Percentiles rank a stretch among this genome's conserved stretches.
These are phyloP conservation scores for Leucophenga varia DNA, from an alignment of 1,140 invertebrate genomes.

Conservation along the genomic window DNA sequence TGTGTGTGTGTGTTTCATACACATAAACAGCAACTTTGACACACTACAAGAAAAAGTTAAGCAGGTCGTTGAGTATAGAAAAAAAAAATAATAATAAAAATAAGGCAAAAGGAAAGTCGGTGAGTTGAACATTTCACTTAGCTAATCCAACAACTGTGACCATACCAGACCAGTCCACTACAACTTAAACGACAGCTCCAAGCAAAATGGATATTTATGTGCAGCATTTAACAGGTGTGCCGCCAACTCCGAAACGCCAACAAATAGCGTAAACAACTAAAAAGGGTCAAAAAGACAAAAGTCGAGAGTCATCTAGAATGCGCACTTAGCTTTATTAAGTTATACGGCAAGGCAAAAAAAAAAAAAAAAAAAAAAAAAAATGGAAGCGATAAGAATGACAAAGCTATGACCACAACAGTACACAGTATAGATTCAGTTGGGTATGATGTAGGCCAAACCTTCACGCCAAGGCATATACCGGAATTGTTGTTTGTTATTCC, in stretches of 20 bases:
- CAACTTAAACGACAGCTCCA: neutral
- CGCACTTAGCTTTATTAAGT: constrained; percentile 27
- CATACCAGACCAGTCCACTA: no score
- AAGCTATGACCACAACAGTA: no score
- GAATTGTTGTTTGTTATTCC: constrained; percentile 47
- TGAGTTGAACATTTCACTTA: constrained; percentile 6
- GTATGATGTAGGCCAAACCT: neutral
- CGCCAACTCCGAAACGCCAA: no score
- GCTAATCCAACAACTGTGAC: constrained; percentile 14
- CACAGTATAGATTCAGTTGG: no score
- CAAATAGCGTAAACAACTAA: constrained; percentile 5
- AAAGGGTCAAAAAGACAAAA: constrained; percentile 8
- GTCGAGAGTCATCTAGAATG: constrained; percentile 7
- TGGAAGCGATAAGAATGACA: no score
- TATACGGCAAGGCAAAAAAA: constrained; percentile 1
- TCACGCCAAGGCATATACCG: constrained; percentile 2
- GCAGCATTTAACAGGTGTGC: constrained; percentile 30
- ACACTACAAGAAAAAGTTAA: no score
- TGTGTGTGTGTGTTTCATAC: no score
- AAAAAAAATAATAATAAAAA: no score
- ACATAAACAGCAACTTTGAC: no score
- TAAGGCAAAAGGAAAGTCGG: neutral
- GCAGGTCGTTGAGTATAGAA: no score
- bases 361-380: no score
- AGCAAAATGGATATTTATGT: constrained; percentile 39